These are phyloP conservation scores for Lepidurus couesii DNA, from an alignment of 1,140 invertebrate species.

Conservation along the genomic window DNA sequence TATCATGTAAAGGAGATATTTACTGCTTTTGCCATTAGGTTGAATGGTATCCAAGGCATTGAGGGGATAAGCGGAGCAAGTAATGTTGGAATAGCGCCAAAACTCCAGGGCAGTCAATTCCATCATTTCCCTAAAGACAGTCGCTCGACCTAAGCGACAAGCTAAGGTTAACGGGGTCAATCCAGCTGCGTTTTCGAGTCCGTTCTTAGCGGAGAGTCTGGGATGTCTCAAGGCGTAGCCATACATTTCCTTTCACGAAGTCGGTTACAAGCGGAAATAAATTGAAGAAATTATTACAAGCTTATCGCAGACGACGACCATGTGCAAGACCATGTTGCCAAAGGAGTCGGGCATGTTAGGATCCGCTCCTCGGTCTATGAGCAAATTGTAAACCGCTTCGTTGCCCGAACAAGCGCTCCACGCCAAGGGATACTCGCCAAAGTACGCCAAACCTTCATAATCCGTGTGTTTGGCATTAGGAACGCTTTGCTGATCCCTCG, in stretches of 20 bases:
- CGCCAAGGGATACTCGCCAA: conserved; percentile 90
- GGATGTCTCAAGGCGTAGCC: conserved; percentile 94
- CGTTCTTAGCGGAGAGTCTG: conserved; percentile 81
- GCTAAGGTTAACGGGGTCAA: conserved; percentile 92
- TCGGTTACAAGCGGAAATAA: neutral
- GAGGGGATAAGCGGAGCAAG: conserved; percentile 95
- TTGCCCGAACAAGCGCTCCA: conserved; percentile 96
- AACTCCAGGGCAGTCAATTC: conserved; percentile 92
- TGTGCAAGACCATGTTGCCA: conserved; percentile 95
- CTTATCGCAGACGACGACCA: conserved; percentile 96
- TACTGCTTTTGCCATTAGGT: conserved; percentile 90
- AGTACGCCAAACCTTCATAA: conserved; percentile 90
- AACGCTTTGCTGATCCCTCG: conserved; percentile 76
- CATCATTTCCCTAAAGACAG: conserved; percentile 96
- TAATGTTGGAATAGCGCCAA: conserved; percentile 98
- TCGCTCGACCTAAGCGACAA: conserved; percentile 88
- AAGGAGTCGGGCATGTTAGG: conserved; percentile 86
- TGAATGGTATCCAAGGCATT: conserved; percentile 92
- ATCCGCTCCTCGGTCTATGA: conserved; percentile 84
- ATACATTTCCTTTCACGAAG: conserved; percentile 81
- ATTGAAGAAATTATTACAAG: conserved; percentile 54
- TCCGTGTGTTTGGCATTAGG: conserved; percentile 72
- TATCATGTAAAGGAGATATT: conserved; percentile 43
- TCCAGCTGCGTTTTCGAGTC: conserved; percentile 78
- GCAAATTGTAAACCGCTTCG: conserved; percentile 93